A percentile compares a stretch with the other conserved stretches of the same genome.
phyloP scores from a whole-genome alignment of 1,140 invertebrate species.

The Eumaeus atala region DNA sequence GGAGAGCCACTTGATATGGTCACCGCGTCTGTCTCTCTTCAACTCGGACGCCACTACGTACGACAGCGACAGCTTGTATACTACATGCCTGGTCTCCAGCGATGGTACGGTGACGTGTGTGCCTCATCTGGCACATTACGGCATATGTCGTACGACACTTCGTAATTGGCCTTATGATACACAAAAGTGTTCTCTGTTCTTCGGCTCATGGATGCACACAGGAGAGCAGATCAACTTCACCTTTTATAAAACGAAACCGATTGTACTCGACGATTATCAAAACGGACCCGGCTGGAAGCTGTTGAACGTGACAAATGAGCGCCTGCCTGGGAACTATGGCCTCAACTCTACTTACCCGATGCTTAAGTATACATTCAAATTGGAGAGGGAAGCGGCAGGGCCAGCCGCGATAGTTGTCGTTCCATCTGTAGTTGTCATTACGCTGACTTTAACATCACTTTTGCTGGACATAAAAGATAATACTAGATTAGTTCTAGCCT shows the following conservation, averaged over 20 bases:
- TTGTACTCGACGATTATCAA: constrained; percentile 48
- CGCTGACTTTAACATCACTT: constrained; percentile 46
- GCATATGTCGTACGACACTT: constrained; percentile 66
- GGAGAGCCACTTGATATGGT: constrained; percentile 56
- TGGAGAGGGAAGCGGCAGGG: constrained; percentile 53
- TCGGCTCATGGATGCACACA: constrained; percentile 77
- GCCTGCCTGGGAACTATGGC: constrained; percentile 43
- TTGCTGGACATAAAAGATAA: constrained; percentile 54
- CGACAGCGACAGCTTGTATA: constrained; percentile 46
- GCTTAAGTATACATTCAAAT: constrained; percentile 55
- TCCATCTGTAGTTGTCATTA: constrained; percentile 45
- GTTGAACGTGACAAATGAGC: constrained; percentile 36
- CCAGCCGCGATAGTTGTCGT: constrained; percentile 55
- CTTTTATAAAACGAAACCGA: constrained; percentile 43
- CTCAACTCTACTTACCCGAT: constrained; percentile 58
- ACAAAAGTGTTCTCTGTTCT: constrained; percentile 70
- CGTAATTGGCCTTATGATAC: constrained; percentile 73
- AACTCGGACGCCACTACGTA: constrained; percentile 50
- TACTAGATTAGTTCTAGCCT: constrained; percentile 44
- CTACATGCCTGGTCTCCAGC: constrained; percentile 55
- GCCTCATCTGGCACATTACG: constrained; percentile 62
- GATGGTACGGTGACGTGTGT: constrained; percentile 68
- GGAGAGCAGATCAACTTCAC: constrained; percentile 76
- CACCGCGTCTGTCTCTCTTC: constrained; percentile 51
- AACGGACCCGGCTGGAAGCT: constrained; percentile 58